A percentile compares a stretch with the other conserved stretches of the same genome.
Evolutionary conservation across 2,797 vertebrate species (phyloP).

Genomic region (Pangasius sanitwongsei): DNA sequence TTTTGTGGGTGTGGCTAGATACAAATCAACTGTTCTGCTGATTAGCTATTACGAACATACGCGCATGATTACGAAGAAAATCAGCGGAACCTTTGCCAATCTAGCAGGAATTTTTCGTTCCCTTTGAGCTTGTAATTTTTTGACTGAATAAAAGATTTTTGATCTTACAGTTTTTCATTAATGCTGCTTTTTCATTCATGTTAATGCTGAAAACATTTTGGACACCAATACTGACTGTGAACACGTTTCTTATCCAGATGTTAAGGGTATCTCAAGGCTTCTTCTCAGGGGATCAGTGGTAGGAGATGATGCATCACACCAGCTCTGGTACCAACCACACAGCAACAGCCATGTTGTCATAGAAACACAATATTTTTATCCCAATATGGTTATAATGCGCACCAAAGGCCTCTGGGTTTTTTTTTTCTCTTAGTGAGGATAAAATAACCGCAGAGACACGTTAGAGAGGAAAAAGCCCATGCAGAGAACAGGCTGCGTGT

Average conservation of each 20-base stretch:
- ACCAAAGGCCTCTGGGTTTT: not conserved
- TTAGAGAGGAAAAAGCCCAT: not conserved
- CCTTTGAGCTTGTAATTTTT: not conserved
- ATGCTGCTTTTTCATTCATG: too few relatives aligned
- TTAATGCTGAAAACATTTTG: not conserved
- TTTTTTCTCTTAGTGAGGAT: not conserved
- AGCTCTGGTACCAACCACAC: not conserved
- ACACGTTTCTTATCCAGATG: not conserved
- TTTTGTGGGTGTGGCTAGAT: too few relatives aligned
- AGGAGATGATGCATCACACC: not conserved
- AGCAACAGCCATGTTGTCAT: constrained; percentile 13
- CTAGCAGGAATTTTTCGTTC: too few relatives aligned
- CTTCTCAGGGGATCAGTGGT: too few relatives aligned
- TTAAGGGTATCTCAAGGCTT: not conserved
- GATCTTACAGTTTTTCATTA: too few relatives aligned
- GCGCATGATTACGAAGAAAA: not conserved
- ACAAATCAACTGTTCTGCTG: not conserved
- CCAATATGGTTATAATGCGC: not conserved
- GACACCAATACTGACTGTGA: too few relatives aligned
- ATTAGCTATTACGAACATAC: too few relatives aligned
- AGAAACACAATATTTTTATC: constrained; percentile 12
- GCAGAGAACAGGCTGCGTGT: constrained; percentile 1
- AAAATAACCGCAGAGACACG: not conserved
- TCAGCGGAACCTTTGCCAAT: too few relatives aligned
- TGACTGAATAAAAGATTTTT: not conserved